Evolutionary conservation across 2,888 invertebrate genomes (phyloP).

Genomic region (Metallyticus violacea): DNA sequence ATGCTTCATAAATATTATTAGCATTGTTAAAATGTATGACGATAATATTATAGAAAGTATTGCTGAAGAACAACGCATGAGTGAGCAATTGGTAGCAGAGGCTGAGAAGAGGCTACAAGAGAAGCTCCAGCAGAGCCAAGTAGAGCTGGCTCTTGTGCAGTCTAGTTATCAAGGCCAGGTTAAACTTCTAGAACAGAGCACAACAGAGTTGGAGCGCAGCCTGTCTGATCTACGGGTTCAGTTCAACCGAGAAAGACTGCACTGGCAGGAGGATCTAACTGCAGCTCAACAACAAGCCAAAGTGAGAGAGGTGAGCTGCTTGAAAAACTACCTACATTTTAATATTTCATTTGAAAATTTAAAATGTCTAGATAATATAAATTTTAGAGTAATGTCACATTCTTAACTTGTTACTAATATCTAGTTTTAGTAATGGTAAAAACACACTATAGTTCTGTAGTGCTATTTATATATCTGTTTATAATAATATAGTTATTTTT

Average conservation of each 20-base stretch:
- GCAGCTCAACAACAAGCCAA: neutral
- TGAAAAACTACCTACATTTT: too few relatives aligned
- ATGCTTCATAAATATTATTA: too few relatives aligned
- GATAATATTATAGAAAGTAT: neutral
- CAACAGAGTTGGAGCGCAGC: neutral
- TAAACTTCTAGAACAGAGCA: neutral
- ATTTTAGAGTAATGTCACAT: too few relatives aligned
- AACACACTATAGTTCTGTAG: too few relatives aligned
- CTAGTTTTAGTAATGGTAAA: too few relatives aligned
- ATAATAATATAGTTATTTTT: too few relatives aligned
- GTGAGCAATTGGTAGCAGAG: neutral
- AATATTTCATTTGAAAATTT: too few relatives aligned
- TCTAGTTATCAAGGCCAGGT: neutral
- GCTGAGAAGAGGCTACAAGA: neutral
- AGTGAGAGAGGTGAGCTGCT: neutral
- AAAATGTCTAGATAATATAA: too few relatives aligned
- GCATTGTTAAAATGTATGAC: too few relatives aligned
- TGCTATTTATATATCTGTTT: too few relatives aligned
- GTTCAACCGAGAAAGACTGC: neutral
- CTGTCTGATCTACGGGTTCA: neutral
- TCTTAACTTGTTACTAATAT: too few relatives aligned
- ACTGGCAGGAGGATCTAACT: neutral
- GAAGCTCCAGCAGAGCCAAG: neutral
- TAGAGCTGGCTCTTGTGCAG: neutral
- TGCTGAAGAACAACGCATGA: neutral